Evolutionary conservation across 2,888 invertebrate genomes (phyloP).

Genomic region (Drosophila mercatorum): DNA sequence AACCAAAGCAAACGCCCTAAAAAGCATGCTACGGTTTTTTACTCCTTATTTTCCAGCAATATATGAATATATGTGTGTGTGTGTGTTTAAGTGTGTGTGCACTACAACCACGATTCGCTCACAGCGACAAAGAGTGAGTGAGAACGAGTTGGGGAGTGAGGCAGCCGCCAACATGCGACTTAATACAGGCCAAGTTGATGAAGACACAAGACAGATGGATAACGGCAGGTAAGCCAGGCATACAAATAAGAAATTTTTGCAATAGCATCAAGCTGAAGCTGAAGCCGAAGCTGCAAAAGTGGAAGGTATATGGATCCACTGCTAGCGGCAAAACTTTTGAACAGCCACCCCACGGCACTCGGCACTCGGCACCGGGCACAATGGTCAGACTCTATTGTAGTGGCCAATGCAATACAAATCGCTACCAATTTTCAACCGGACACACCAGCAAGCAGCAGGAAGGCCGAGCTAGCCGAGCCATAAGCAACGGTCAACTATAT

Average conservation of each 20-base stretch:
- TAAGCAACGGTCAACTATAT: slow-evolving; percentile 79
- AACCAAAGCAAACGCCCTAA: slow-evolving; percentile 57
- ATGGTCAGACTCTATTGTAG: slow-evolving; percentile 65
- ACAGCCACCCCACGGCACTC: slow-evolving; percentile 39
- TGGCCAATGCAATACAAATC: slow-evolving; percentile 71
- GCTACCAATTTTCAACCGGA: slow-evolving; percentile 79
- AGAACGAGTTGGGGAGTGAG: slow-evolving; percentile 4
- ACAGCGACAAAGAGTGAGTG: slow-evolving; percentile 32
- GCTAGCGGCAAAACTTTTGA: slow-evolving; percentile 63
- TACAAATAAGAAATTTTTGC: slow-evolving; percentile 76
- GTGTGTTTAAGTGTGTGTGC: neutral
- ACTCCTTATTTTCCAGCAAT: slow-evolving; percentile 3
- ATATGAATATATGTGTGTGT: neutral
- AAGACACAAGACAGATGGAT: slow-evolving; percentile 79
- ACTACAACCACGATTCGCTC: slow-evolving; percentile 22
- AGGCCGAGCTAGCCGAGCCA: slow-evolving; percentile 44
- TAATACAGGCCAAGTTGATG: slow-evolving; percentile 77
- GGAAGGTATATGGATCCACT: neutral
- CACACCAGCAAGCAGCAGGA: slow-evolving; percentile 41
- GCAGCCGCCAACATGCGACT: slow-evolving; percentile 68
- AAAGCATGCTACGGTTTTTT: slow-evolving; percentile 47
- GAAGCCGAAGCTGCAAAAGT: slow-evolving; percentile 6
- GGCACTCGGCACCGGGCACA: slow-evolving; percentile 32
- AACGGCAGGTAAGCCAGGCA: slow-evolving; percentile 75
- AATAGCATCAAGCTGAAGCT: slow-evolving; percentile 15